Conservation (phyloP, 2,113 vertebrate genomes). For the Scortum barcoo region DNA sequence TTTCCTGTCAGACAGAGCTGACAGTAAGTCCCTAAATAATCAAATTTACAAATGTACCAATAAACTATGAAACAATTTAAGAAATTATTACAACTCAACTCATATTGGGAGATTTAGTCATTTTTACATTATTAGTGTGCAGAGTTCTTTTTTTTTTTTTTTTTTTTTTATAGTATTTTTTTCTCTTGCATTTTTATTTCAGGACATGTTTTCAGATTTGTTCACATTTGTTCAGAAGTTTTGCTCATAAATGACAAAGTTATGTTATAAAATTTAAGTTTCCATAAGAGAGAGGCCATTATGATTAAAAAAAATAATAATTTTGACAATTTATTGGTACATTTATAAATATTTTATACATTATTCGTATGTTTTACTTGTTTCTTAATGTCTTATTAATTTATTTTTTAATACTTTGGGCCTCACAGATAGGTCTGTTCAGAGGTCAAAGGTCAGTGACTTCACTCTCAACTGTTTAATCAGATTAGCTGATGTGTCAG, state of each 20-base stretch:
- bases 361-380: background rate
- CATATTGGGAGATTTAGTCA: too few relatives aligned
- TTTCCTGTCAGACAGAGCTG: background rate
- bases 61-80: too few relatives aligned
- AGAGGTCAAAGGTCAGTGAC: slow-evolving; percentile 12
- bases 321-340: background rate
- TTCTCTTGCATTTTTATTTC: too few relatives aligned
- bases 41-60: too few relatives aligned
- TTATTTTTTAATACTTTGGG: background rate
- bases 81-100: too few relatives aligned
- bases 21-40: too few relatives aligned
- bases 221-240: background rate
- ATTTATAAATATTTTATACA: background rate
- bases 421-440: background rate
- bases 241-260: background rate
- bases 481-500: background rate
- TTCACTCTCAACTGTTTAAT: background rate
- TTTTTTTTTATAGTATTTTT: too few relatives aligned
- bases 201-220: background rate
- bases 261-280: too few relatives aligned
- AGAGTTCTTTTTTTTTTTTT: too few relatives aligned
- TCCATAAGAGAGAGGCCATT: too few relatives aligned
- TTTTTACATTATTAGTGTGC: too few relatives aligned
- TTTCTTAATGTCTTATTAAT: background rate
- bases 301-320: too few relatives aligned